Evolutionary conservation across 1,140 invertebrate genomes (phyloP), one percentile per base, ranked within the genome.

Genomic region (Xylocopa sonorina): DNA sequence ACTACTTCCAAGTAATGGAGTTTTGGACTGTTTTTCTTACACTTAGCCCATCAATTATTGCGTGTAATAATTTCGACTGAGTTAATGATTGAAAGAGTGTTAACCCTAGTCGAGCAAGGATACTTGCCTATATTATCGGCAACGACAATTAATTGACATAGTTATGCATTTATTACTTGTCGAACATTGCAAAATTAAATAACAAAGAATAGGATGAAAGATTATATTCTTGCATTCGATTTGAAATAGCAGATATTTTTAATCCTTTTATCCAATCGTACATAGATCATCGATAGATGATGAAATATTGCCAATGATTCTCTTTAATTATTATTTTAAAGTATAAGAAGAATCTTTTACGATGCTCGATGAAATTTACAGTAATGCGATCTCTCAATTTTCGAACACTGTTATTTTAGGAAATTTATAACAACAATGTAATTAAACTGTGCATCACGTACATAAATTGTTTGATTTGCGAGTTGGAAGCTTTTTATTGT

Each of bases 401-500:
- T 51, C 41, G 16, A 38, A 51, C 7, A 51, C 16, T 41, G n/a
- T 50, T 41, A 21, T 74, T 64, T 50, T 74, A 29, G 6, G 12
- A 27, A 48, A 32, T 51, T 24, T 48, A 34, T 27, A 51, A 51
- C 16, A 50, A 64, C 21, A 9, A 41, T 50, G 18, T 74, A 51
- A 53, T 27, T 50, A 41, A 48, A 9, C 29, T 14, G 24, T 46
- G 9, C 21, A 64, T 12, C 9, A 43, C 10, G 24, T 10, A 38
- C 41, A n/a, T n/a, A n/a, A 48, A 48, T 18, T 27, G 27, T 64
- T 32, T 16, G 34, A 51, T 38, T 68, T 50, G 29, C 66, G 67
- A 69, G 10, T 41, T 74, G 24, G 51, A 74, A 64, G 64, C n/a
- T n/a, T 64, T 74, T 60, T 48, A 38, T 63, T 38, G 58, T 63